These are phyloP conservation scores for Macrophya alboannulata DNA, from an alignment of 2,888 invertebrate genomes.

Conservation along the genomic window DNA sequence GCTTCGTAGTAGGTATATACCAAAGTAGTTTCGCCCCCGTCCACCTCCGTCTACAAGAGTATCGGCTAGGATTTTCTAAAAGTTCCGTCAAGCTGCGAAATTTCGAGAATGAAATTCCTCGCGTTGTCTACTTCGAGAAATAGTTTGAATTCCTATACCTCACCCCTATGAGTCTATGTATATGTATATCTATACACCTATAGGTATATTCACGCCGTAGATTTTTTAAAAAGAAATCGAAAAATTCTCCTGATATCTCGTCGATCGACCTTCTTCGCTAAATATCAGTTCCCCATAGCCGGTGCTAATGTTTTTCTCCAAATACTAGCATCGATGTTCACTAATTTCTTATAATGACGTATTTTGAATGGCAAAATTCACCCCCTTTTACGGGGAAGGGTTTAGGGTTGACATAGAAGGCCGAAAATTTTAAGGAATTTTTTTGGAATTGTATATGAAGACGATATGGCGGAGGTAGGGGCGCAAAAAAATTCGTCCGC, in stretches of 20 bases:
- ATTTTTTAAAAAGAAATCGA: background rate
- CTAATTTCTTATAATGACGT: no score
- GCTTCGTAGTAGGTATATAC: background rate
- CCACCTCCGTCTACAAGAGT: slow-evolving; percentile 4
- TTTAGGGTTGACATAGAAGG: no score
- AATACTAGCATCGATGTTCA: no score
- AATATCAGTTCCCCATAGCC: background rate
- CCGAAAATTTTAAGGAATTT: no score
- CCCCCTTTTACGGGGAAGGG: no score
- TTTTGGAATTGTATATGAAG: no score
- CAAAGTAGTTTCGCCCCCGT: slow-evolving; percentile 26
- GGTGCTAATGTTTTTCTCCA: no score
- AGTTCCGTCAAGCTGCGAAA: slow-evolving; percentile 59
- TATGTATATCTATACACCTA: background rate
- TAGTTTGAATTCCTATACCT: slow-evolving; percentile 65
- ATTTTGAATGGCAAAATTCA: no score
- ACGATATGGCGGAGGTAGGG: no score
- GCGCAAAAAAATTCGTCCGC: no score
- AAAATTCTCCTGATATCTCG: background rate
- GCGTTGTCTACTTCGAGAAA: slow-evolving; percentile 60
- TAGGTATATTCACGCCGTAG: background rate
- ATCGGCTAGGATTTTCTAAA: slow-evolving; percentile 50
- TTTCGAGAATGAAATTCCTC: slow-evolving; percentile 62
- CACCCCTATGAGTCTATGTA: background rate
- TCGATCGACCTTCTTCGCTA: background rate